Evolutionary conservation across 2,888 invertebrate genomes (phyloP).

Genomic region (Eilema depressum): DNA sequence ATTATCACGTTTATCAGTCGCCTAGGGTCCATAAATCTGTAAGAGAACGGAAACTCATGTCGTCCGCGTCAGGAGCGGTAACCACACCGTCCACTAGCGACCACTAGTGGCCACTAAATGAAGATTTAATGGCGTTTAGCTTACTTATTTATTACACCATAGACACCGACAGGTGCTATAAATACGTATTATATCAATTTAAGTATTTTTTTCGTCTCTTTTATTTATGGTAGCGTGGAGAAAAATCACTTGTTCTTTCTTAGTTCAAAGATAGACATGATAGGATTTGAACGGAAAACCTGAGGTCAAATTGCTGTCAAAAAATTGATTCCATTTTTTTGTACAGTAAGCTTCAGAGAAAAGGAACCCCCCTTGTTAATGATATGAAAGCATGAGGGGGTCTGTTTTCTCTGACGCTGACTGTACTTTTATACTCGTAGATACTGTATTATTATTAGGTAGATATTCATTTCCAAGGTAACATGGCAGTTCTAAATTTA

Average conservation of each 20-base stretch:
- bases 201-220: constrained; percentile 26
- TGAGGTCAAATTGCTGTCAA: no score
- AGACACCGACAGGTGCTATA: constrained; percentile 38
- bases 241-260: not conserved
- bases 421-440: no score
- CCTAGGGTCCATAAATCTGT: constrained; percentile 42
- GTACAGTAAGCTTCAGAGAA: no score
- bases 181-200: constrained; percentile 47
- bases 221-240: constrained; percentile 14
- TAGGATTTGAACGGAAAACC: no score
- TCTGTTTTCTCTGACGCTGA: no score
- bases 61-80: constrained; percentile 25
- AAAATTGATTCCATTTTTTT: no score
- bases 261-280: not conserved
- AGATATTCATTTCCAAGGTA: no score
- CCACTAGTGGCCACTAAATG: constrained; percentile 43
- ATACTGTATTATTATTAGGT: no score
- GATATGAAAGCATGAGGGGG: no score
- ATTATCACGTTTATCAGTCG: constrained; percentile 13
- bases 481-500: no score
- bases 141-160: constrained; percentile 51
- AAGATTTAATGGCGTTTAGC: constrained; percentile 52
- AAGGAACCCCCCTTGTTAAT: no score
- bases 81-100: constrained; percentile 26
- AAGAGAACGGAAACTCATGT: constrained; percentile 48